Base-by-base conservation (phyloP, 2,113 vertebrate species). In the Toxotes chatareus region DNA sequence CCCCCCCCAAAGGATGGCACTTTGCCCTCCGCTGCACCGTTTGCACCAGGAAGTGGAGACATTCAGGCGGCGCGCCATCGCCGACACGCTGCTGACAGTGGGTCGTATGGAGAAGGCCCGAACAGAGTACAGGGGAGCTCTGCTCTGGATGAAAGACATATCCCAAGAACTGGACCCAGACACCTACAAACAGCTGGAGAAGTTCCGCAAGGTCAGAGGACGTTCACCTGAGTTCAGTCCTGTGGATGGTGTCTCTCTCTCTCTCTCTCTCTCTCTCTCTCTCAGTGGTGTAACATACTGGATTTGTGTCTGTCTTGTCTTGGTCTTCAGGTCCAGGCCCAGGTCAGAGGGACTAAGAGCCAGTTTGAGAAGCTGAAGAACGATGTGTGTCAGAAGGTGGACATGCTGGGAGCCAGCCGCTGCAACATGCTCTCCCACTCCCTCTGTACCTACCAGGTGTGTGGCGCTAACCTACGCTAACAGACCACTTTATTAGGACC, bases 321-420 rank as follows among this genome's bases (percentile, higher is more conserved):
- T 13, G 23, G 12, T 40, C 1, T 66, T 13, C 81, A 97, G 96
- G 94, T 96, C 53, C 95, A 97, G 80, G 85, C 88, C 16, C 95
- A 97, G 94, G 95, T 96, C 84, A 93, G 94, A 82, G 96, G 91
- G 49, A 94, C 95, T 3, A 97, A 96, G 91, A 36, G 87, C 66
- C 93, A 96, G 60, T 97, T 93, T 84, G 96, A 97, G 88, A 97
- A 97, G 80, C 93, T 96, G 80, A 96, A 97, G 90, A 97, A 95
- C 17, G 95, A 96, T 0, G 76, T 96, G 60, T 97, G 96, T 91
- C 95, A 96, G 92, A 96, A 97, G 89, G 95, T 96, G 68, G 97
- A 96, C 76, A 95, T 96, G 86, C 94, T 97, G 66, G 95, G 96
- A 85, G 95, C 95, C 13, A 97, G 93, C 59, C 95, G 94, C 84